Percentiles rank a stretch among this genome's conserved stretches.
Evolutionary conservation across 2,797 vertebrate genomes (phyloP).

Genomic region (Decapterus maruadsi): DNA sequence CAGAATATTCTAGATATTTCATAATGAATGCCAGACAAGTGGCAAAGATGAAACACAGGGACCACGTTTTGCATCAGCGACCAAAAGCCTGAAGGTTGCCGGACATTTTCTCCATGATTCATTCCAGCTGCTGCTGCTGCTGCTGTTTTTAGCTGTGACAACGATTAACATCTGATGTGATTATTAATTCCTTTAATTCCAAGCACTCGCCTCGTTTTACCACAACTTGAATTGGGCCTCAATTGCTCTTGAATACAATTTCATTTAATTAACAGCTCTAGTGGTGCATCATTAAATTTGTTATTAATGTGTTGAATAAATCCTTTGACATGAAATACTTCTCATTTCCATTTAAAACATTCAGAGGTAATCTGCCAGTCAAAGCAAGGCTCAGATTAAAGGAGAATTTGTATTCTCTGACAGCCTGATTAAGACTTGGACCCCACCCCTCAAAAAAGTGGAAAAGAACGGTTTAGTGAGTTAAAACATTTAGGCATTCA

Average conservation of each 20-base stretch:
- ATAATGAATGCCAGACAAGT: slow-evolving; percentile 31
- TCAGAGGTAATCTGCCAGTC: slow-evolving; percentile 29
- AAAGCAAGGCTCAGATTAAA: not conserved
- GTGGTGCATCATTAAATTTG: slow-evolving; percentile 62
- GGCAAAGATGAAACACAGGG: slow-evolving; percentile 21
- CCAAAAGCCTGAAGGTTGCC: slow-evolving; percentile 29
- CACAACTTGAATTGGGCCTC: slow-evolving; percentile 65
- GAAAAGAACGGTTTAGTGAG: not conserved
- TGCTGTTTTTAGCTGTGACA: slow-evolving; percentile 14
- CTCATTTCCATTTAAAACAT: slow-evolving; percentile 41
- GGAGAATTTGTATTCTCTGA: not conserved
- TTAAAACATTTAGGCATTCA: no score
- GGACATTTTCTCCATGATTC: slow-evolving; percentile 21
- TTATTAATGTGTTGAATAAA: slow-evolving; percentile 63
- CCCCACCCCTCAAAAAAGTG: no score
- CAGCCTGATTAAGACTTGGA: not conserved
- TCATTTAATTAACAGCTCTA: slow-evolving; percentile 70
- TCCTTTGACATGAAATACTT: slow-evolving; percentile 52
- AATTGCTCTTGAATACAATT: slow-evolving; percentile 70
- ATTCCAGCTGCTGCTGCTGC: slow-evolving; percentile 35
- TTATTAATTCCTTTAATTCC: slow-evolving; percentile 71
- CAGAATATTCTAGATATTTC: slow-evolving; percentile 51
- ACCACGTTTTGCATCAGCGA: slow-evolving; percentile 14
- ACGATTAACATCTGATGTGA: slow-evolving; percentile 63
- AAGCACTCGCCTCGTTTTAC: slow-evolving; percentile 66